Evolutionary conservation across 2,113 vertebrate genomes (phyloP), one percentile per base, ranked within the genome.

Genomic region (Tautogolabrus adspersus): DNA sequence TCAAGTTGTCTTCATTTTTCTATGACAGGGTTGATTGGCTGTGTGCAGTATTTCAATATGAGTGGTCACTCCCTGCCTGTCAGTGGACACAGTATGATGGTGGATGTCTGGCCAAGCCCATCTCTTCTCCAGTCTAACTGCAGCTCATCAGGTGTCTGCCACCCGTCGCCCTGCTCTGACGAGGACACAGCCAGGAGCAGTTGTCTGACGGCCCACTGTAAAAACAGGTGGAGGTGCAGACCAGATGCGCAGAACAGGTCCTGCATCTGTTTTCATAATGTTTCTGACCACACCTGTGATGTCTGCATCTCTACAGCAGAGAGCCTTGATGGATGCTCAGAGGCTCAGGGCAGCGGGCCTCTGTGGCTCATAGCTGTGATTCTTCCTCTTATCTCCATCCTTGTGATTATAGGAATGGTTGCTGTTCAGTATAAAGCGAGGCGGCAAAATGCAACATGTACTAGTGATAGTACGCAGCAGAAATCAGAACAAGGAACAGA

Each of bases 21-120:
- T 56, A 10, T 56, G 1, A 34, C 84, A 95, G 95, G 93, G 21
- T 93, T 95, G 73, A 82, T 40, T 60, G 95, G 95, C 6, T 95
- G 94, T 75, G 85, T 95, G 76, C 90, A 93, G 67, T 88, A 92
- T 59, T 74, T 95, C 47, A 91, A 69, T n/a, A 79, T 92, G 46
- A 91, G 67, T 0, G 84, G 89, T 37, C 67, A 88, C 62, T 65
- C 77, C 40, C 82, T 95, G 51, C 88, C 92, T 5, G 62, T 92
- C 85, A 87, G 72, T 0, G 92, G 92, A 56, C 84, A 54, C 66
- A 93, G 85, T 81, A 37, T 81, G 23, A 87, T 86, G 73, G 88
- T 91, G 26, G 89, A 93, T 46, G 74, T 87, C 5, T 80, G 46
- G 67, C 92, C 91, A 3, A 94, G 91, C 68, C 56, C 69, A 0